Conservation (phyloP, 2,888 invertebrate species). For the Ceramica pisi region DNA sequence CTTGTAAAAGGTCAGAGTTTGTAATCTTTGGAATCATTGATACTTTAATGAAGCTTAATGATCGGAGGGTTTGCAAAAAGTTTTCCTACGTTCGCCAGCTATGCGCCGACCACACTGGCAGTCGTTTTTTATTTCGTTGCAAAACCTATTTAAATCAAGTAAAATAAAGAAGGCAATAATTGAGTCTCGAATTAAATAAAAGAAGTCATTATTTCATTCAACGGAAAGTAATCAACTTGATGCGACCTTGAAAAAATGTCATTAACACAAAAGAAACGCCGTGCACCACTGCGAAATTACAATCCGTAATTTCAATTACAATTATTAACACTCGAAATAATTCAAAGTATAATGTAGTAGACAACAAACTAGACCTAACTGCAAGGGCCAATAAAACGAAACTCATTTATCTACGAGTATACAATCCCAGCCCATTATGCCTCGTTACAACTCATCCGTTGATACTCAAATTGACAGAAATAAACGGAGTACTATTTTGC, state of each 20-base stretch:
- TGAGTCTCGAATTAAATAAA: not conserved
- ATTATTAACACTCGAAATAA: constrained; percentile 12
- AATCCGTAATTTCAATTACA: not conserved
- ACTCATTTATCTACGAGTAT: constrained; percentile 60
- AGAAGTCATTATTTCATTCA: constrained; percentile 15
- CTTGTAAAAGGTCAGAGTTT: constrained; percentile 69
- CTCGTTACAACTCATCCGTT: constrained; percentile 70
- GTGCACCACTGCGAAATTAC: too few relatives aligned
- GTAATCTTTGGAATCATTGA: constrained; percentile 64
- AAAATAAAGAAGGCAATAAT: not conserved
- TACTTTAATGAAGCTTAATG: constrained; percentile 65
- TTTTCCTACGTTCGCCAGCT: not conserved
- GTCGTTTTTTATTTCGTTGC: constrained; percentile 16
- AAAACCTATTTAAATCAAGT: not conserved
- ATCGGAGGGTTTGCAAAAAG: constrained; percentile 61
- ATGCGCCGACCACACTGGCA: constrained; percentile 5
- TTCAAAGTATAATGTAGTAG: constrained; percentile 9
- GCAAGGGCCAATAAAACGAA: constrained; percentile 46
- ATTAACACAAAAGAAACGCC: constrained; percentile 1
- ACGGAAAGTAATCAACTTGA: not conserved
- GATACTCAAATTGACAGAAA: constrained; percentile 84
- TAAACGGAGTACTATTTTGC: constrained; percentile 85
- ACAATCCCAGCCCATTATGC: constrained; percentile 67
- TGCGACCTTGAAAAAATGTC: not conserved
- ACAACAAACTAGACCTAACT: constrained; percentile 27